Evolutionary conservation across 92 coral and sea anemone species (phyloP).

Genomic region (Porites cylindrica): DNA sequence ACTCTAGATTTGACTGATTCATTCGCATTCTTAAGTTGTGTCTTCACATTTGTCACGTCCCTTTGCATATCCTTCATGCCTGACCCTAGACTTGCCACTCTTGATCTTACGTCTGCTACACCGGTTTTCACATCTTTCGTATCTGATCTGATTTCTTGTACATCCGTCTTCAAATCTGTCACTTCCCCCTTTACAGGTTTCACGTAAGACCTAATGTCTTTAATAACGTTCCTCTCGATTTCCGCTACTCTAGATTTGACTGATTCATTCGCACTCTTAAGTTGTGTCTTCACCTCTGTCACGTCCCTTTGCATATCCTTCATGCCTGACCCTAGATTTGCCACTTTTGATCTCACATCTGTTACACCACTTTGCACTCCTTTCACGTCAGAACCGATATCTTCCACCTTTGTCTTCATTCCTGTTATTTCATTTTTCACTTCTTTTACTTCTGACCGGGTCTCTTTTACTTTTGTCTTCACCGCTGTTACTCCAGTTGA

Average conservation of each 20-base stretch:
- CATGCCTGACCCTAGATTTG: neutral
- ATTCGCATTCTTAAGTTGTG: too few species aligned
- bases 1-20: too few species aligned
- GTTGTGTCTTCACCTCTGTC: neutral
- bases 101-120: neutral
- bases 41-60: neutral
- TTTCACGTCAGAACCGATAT: neutral
- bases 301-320: neutral
- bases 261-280: too few species aligned
- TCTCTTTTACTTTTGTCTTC: neutral
- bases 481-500: neutral
- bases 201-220: neutral
- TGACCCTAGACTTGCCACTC: neutral
- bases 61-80: neutral
- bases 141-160: neutral
- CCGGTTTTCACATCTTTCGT: neutral
- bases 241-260: too few species aligned
- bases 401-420: neutral
- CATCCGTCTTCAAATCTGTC: neutral
- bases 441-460: neutral
- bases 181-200: neutral
- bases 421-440: neutral
- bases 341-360: slow-evolving; percentile 3
- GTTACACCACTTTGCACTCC: neutral
- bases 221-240: neutral